These are phyloP conservation scores for Anthophora plumipes DNA, from an alignment of 2,888 invertebrate genomes.

Conservation along the genomic window DNA sequence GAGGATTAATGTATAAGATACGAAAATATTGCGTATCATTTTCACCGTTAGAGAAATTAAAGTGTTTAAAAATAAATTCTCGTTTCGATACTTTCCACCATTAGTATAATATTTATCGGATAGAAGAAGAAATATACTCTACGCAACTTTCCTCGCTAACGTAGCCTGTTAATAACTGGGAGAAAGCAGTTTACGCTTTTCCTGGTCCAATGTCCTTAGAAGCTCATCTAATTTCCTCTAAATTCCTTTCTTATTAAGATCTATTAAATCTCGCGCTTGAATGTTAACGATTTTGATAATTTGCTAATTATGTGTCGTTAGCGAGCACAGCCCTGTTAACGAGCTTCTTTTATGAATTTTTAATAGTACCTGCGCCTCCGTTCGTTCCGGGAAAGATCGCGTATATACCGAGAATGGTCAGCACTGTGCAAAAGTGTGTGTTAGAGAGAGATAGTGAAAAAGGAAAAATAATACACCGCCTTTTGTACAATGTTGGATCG, in stretches of 20 bases:
- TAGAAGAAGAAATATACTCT: background rate
- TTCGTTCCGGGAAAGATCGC: conserved; percentile 20
- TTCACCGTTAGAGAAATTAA: too few species aligned
- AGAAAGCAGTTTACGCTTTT: too few species aligned
- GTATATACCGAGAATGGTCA: conserved; percentile 27
- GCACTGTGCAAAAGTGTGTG: background rate
- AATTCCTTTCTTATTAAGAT: conserved; percentile 11
- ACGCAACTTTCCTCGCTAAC: too few species aligned
- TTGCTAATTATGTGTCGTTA: conserved; percentile 39
- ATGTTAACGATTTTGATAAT: conserved; percentile 34
- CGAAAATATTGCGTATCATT: too few species aligned
- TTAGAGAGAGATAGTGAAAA: too few species aligned
- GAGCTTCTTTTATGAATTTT: conserved; percentile 45
- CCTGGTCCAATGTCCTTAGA: background rate
- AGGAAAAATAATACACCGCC: background rate
- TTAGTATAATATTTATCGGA: background rate
- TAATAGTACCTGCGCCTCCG: conserved; percentile 13
- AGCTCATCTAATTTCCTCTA: conserved; percentile 4
- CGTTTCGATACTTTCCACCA: background rate
- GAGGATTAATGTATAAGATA: too few species aligned
- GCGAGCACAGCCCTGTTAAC: conserved; percentile 17
- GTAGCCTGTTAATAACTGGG: too few species aligned
- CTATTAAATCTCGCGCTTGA: conserved; percentile 5
- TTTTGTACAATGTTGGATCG: conserved; percentile 21
- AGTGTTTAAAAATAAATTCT: background rate